phyloP scores from a whole-genome alignment of 2,888 invertebrate species.

The Spilosoma lubricipeda region DNA sequence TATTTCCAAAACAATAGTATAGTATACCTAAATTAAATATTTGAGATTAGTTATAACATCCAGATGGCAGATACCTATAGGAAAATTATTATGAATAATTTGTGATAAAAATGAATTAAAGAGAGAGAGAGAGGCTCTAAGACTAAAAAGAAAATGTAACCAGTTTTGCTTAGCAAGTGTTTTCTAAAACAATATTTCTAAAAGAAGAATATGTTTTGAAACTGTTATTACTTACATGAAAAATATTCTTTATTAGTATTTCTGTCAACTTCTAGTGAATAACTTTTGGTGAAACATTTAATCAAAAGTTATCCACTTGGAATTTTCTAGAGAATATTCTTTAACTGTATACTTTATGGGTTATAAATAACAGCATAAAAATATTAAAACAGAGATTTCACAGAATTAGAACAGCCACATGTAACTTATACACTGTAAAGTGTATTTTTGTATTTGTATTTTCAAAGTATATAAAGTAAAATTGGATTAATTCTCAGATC shows the following conservation, averaged over 20 bases:
- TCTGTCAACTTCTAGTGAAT: no score
- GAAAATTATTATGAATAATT: no score
- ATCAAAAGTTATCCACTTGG: background rate
- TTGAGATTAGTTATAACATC: background rate
- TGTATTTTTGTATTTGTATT: no score
- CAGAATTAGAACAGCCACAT: no score
- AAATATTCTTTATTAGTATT: background rate
- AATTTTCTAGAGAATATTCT: background rate
- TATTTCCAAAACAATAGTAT: no score
- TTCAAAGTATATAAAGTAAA: no score
- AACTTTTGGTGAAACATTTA: background rate
- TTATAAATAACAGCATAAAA: background rate
- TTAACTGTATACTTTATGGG: background rate
- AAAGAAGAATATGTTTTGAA: background rate
- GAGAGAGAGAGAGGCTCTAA: no score
- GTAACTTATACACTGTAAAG: no score
- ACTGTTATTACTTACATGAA: background rate
- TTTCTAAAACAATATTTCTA: background rate
- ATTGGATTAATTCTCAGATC: conserved; percentile 59
- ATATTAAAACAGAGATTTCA: no score
- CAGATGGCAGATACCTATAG: no score
- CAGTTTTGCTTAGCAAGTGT: background rate
- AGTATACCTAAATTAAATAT: background rate
- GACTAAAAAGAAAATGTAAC: no score
- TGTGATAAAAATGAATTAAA: background rate